Conservation (phyloP, 2,797 vertebrate species). For the Gadopsis marmoratus region DNA sequence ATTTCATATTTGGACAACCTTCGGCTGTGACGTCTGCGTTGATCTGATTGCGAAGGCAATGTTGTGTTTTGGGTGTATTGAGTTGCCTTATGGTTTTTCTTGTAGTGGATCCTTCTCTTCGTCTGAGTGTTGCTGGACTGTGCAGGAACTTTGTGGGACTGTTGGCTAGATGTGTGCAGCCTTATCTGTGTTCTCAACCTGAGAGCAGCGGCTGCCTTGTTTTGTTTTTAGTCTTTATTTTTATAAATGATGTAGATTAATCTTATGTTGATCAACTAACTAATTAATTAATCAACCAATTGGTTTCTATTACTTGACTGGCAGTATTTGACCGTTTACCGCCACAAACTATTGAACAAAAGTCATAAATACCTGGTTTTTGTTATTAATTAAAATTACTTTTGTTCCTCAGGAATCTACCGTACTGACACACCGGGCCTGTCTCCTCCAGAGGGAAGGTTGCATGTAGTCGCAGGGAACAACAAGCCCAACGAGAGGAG, state of each 20-base stretch:
- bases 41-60: no score
- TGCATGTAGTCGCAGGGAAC: not conserved
- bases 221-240: not conserved
- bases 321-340: not conserved
- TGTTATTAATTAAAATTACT: not conserved
- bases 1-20: not conserved
- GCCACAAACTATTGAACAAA: not conserved
- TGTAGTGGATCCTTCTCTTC: not conserved
- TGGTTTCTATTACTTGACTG: not conserved
- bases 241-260: not conserved
- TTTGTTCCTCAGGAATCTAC: conserved; percentile 44
- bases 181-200: not conserved
- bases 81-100: not conserved
- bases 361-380: not conserved
- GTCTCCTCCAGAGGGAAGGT: conserved; percentile 25
- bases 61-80: no score
- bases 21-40: no score
- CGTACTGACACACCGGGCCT: conserved; percentile 21
- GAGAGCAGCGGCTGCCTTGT: not conserved
- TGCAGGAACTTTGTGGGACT: not conserved
- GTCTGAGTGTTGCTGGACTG: not conserved
- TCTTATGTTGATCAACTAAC: not conserved
- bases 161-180: not conserved
- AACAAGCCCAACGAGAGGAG: conserved; percentile 54
- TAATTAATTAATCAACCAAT: not conserved